phyloP scores from a whole-genome alignment of 2,888 invertebrate genomes.

The Stegophylla sp. region DNA sequence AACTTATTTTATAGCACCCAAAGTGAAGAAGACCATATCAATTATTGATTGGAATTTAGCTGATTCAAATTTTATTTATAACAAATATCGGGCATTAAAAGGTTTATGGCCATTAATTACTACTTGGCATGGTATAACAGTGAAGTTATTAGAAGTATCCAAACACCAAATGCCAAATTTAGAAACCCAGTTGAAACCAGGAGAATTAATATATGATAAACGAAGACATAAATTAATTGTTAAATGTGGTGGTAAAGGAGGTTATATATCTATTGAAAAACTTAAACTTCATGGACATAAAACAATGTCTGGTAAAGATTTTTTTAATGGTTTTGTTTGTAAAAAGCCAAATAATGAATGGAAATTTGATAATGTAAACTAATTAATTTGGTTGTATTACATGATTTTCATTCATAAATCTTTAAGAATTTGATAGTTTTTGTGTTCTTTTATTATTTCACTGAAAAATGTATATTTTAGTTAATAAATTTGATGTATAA shows the following conservation, averaged over 20 bases:
- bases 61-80: constrained; percentile 73
- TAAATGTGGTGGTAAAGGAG: constrained; percentile 73
- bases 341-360: constrained; percentile 64
- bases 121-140: constrained; percentile 69
- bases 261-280: constrained; percentile 72
- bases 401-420: not conserved
- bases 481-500: not conserved
- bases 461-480: constrained; percentile 5
- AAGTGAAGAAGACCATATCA: constrained; percentile 71
- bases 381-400: not conserved
- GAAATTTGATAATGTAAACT: constrained; percentile 7
- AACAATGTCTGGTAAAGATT: constrained; percentile 79
- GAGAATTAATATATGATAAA: constrained; percentile 64
- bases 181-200: constrained; percentile 39
- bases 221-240: constrained; percentile 69
- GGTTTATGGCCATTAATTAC: constrained; percentile 72
- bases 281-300: constrained; percentile 75
- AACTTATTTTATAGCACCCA: constrained; percentile 73
- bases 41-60: constrained; percentile 74
- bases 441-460: not conserved
- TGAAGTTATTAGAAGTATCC: constrained; percentile 73
- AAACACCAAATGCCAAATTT: constrained; percentile 30
- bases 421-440: not conserved
- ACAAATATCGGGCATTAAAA: constrained; percentile 75
- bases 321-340: constrained; percentile 84